phyloP scores from a whole-genome alignment of 2,797 vertebrate genomes.

The Myotis vivesi region DNA sequence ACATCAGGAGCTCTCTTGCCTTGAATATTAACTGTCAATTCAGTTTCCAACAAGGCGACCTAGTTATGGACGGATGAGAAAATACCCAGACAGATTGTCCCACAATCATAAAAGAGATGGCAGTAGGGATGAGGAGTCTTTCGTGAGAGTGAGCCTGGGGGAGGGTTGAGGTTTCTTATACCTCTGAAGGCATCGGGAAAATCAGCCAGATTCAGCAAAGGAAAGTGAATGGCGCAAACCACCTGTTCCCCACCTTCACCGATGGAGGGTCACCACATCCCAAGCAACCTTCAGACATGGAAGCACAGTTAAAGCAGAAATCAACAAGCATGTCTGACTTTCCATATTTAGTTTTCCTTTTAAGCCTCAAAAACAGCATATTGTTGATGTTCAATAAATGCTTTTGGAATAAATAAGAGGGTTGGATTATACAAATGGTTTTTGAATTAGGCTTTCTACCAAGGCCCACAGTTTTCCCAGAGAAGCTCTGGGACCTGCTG shows the following conservation, averaged over 20 bases:
- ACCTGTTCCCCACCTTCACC: not conserved
- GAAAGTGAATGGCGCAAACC: too few species aligned
- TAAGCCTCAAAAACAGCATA: not conserved
- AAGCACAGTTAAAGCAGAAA: not conserved
- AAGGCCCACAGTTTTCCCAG: not conserved
- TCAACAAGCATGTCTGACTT: not conserved
- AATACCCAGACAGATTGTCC: not conserved
- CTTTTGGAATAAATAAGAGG: not conserved
- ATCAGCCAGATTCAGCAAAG: not conserved
- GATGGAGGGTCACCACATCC: fast-evolving
- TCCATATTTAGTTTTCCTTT: not conserved
- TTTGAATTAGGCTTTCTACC: not conserved
- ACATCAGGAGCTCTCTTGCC: not conserved
- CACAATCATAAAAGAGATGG: not conserved
- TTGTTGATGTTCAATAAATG: not conserved
- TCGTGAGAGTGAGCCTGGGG: not conserved
- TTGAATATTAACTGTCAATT: not conserved
- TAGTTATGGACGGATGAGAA: not conserved
- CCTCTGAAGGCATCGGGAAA: not conserved
- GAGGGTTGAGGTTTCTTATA: not conserved
- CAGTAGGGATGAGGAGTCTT: not conserved
- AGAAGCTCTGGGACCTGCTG: not conserved
- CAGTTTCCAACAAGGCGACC: not conserved
- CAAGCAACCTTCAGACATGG: not conserved
- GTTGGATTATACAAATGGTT: not conserved